Evolutionary conservation across 2,797 vertebrate genomes (phyloP), one percentile per base, ranked within the genome.

Genomic region (Menidia menidia): DNA sequence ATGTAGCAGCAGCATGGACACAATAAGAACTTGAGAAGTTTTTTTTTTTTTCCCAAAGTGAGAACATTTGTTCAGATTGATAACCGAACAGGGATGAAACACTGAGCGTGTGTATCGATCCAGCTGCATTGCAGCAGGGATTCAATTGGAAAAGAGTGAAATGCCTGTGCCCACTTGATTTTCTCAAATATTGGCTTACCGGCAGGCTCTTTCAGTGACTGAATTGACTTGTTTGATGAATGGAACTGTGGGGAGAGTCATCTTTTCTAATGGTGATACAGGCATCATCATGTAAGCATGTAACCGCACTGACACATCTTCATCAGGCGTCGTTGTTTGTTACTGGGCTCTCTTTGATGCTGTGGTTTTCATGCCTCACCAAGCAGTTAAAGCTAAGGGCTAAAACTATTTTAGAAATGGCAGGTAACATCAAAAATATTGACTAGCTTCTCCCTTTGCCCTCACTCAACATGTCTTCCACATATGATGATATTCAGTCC

Each of bases 101-200:
- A 3, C 45, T 3, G 57, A 41, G n/a, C 44, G 71, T 63, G 75
- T 45, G 42, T 78, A 82, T 86, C 63, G 79, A 89, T 84, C 64
- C 52, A 41, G n/a, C 54, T 30, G 61, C 63, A 51, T 50, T 60
- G n/a, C 9, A 52, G 11, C 30, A 11, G 54, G 18, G 16, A 67
- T 67, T 69, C 19, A 63, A 13, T 30, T 56, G n/a, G n/a, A 25
- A 60, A 16, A 32, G 42, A n/a, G 39, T 19, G 35, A 56, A 61
- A 47, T 6, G 62, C 19, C 9, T 41, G 64, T 58, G 19, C 13
- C 41, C 13, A 5, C 14, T 8, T 51, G 41, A 48, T 14, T 30
- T 18, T 31, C 14, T 52, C 12, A 54, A 8, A 66, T 10, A 35
- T 64, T 61, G 31, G 10, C 55, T 60, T 41, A 19, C 8, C 12